Evolutionary conservation across 2,888 invertebrate genomes (phyloP).

Genomic region (Harmothoe impar): DNA sequence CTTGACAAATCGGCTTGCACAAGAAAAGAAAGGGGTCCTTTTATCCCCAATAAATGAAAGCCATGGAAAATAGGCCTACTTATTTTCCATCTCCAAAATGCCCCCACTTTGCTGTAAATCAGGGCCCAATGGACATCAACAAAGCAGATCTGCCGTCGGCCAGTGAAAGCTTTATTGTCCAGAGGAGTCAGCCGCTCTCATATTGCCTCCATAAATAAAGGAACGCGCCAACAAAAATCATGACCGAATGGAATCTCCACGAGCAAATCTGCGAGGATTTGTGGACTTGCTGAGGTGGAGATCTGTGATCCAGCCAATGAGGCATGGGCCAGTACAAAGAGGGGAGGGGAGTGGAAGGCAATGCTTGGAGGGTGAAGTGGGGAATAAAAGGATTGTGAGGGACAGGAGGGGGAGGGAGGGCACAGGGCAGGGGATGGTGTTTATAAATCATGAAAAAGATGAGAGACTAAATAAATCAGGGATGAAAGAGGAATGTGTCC

Average conservation of each 20-base stretch:
- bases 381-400: neutral
- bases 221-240: neutral
- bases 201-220: neutral
- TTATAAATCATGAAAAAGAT: neutral
- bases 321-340: neutral
- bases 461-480: neutral
- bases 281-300: neutral
- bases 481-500: neutral
- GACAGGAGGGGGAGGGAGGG: neutral
- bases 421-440: neutral
- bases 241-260: neutral
- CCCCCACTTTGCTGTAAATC: neutral
- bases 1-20: neutral
- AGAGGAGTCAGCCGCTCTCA: neutral
- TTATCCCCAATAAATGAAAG: constrained; percentile 10
- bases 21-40: neutral
- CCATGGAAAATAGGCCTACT: constrained; percentile 15
- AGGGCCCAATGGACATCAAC: neutral
- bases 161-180: neutral
- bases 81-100: neutral
- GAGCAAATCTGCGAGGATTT: neutral
- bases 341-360: constrained; percentile 1
- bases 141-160: neutral
- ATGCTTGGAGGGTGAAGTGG: neutral
- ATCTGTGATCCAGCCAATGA: neutral